These are phyloP conservation scores for Hiodon alosoides DNA, from an alignment of 2,113 vertebrate species.

Conservation along the genomic window DNA sequence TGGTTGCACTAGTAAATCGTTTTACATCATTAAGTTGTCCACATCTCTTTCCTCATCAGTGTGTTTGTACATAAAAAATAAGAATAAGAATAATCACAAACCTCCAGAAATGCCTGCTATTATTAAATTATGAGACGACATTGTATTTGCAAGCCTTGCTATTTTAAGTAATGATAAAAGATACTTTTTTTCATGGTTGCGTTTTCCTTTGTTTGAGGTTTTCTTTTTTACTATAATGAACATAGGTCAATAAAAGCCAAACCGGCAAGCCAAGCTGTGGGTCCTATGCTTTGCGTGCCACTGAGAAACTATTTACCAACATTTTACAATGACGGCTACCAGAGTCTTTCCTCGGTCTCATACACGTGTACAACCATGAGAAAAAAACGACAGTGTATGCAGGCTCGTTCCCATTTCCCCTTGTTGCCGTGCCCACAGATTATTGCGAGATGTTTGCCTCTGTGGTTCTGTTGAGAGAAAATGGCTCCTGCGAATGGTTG, in stretches of 20 bases:
- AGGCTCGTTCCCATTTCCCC: constrained; percentile 35
- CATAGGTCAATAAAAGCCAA: neutral
- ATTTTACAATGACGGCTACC: no score
- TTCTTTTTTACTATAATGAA: neutral
- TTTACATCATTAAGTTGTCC: neutral
- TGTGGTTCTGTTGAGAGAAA: constrained; percentile 37
- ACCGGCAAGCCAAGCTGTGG: neutral
- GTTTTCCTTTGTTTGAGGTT: neutral
- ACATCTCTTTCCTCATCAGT: neutral
- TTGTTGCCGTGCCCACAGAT: constrained; percentile 23
- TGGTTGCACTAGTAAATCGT: neutral
- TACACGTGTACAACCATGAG: constrained; percentile 42
- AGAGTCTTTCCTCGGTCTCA: neutral
- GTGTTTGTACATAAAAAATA: neutral
- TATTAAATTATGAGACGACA: neutral
- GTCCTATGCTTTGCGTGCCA: neutral
- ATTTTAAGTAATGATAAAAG: neutral
- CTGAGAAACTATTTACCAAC: neutral
- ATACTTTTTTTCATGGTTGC: no score
- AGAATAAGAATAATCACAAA: no score
- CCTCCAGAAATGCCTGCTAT: neutral
- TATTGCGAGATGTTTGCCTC: constrained; percentile 12
- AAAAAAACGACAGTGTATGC: constrained; percentile 48
- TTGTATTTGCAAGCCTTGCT: neutral
- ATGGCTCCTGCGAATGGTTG: constrained; percentile 46